Evolutionary conservation across 2,888 invertebrate genomes (phyloP), one percentile per base, ranked within the genome.

Genomic region (Platycheirus albimanus): DNA sequence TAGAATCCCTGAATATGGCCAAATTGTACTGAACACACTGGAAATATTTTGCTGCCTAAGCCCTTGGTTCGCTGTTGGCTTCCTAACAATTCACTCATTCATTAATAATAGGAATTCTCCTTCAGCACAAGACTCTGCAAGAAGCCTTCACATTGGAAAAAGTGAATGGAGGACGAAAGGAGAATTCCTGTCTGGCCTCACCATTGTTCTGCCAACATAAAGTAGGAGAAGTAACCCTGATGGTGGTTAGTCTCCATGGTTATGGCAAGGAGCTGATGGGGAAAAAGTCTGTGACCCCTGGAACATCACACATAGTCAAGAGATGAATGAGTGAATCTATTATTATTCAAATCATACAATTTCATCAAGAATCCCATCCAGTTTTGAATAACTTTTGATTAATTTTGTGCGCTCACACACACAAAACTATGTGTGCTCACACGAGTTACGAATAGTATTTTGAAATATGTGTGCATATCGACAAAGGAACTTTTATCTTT

Each of bases 311-410:
- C 45, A 69, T 51, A 61, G 36, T 54, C 10, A n/a, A 56, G 66
- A 63, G 87, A 87, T 87, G 88, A 88, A 87, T 87, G 88, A 86
- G 86, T 88, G 88, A 88, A 89, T 89, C 88, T 87, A 88, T 89
- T 89, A 88, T 88, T 89, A 89, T 89, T 89, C 89, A 89, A 89
- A 89, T 89, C 88, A 88, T 88, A 89, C 88, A 89, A 89, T 87
- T 89, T 87, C 87, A 88, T 88, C 83, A 83, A 74, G 83, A 74
- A 83, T 78, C 78, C 78, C 69, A 83, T 83, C 83, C 74, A 83
- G 78, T 83, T 83, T 83, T 83, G 78, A 78, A 78, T 74, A 74
- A 83, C 69, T 77, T 81, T 83, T 83, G 83, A 83, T 83, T 83
- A 83, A 83, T 78, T 83, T 83, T 33, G 78, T 77, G 51, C n/a